Conservation (phyloP, 2,888 invertebrate species). For the Leptopilina drosophilae region DNA sequence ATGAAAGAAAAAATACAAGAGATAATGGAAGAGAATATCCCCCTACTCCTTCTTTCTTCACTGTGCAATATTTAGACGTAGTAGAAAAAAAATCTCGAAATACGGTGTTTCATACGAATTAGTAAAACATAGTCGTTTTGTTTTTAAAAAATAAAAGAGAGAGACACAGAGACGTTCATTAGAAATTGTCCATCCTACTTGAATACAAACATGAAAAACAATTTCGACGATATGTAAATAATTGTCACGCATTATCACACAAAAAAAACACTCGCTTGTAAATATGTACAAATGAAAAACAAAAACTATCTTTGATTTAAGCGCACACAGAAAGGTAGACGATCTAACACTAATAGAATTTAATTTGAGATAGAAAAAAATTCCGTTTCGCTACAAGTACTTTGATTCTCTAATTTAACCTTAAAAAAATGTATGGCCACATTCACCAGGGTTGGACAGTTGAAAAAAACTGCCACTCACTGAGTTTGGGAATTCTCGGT, state of each 20-base stretch:
- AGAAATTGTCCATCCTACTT: constrained; percentile 4
- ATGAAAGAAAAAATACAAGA: too few relatives aligned
- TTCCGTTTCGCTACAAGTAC: neutral
- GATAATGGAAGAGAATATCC: too few relatives aligned
- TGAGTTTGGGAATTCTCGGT: too few relatives aligned
- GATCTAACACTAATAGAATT: constrained; percentile 27
- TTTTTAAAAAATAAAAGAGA: neutral
- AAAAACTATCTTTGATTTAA: constrained; percentile 64
- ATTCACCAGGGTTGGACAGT: too few relatives aligned
- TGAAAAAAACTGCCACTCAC: too few relatives aligned
- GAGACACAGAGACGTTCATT: neutral
- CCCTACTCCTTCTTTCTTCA: too few relatives aligned
- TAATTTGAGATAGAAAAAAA: neutral
- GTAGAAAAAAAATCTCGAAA: neutral
- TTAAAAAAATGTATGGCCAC: too few relatives aligned
- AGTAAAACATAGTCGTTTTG: constrained; percentile 13
- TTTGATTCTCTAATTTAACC: too few relatives aligned
- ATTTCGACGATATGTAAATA: constrained; percentile 46
- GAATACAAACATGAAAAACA: neutral
- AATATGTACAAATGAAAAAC: constrained; percentile 60
- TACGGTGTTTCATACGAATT: constrained; percentile 17
- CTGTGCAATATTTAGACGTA: too few relatives aligned
- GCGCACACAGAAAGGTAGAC: constrained; percentile 59
- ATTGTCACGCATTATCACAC: constrained; percentile 44
- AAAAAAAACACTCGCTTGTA: constrained; percentile 54